Percentiles rank a stretch among this genome's conserved stretches.
Evolutionary conservation across 2,797 vertebrate species (phyloP).

Genomic region (Artibeus lituratus): DNA sequence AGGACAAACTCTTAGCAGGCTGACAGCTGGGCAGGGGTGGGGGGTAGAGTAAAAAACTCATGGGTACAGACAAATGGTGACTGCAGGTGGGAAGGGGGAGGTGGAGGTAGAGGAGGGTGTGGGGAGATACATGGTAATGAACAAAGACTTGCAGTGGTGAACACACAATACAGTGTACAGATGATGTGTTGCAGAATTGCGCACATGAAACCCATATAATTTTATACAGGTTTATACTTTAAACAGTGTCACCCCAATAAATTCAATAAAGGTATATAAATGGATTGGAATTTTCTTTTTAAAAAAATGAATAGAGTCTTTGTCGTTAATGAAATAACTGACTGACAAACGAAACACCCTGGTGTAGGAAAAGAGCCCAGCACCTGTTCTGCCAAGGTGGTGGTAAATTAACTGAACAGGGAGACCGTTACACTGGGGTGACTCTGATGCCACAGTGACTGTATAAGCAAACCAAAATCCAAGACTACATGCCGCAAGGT

Average conservation of each 20-base stretch:
- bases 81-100: background rate
- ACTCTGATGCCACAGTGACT: background rate
- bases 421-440: background rate
- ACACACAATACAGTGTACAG: background rate
- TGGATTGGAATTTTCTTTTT: background rate
- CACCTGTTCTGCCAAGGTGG: background rate
- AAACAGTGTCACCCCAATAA: background rate
- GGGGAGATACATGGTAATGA: background rate
- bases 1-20: too few relatives aligned
- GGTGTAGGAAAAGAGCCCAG: background rate
- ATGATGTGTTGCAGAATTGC: background rate
- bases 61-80: background rate
- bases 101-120: background rate
- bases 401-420: background rate
- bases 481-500: background rate
- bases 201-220: background rate
- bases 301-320: background rate
- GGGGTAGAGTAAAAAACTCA: background rate
- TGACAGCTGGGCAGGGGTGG: too few relatives aligned
- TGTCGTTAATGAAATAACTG: background rate
- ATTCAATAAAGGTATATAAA: background rate
- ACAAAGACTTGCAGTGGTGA: background rate
- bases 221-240: too few relatives aligned
- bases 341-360: background rate
- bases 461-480: background rate